Conservation (phyloP, 2,113 vertebrate genomes). For the Butorides virescens region DNA sequence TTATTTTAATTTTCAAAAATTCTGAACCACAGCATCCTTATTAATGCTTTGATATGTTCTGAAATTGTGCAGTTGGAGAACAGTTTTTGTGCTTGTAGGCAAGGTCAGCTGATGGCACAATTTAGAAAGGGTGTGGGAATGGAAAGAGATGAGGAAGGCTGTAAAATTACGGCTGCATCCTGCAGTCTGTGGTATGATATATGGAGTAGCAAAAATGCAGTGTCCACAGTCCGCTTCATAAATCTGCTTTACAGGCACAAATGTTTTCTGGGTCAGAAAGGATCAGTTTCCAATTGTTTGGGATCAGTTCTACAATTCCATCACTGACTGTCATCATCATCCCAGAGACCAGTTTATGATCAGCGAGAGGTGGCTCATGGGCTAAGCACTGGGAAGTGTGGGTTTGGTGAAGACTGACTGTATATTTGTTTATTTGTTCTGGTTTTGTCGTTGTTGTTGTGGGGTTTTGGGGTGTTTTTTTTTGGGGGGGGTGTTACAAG, state of each 20-base stretch:
- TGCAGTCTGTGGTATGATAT: neutral
- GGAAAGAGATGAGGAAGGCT: neutral
- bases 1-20: neutral
- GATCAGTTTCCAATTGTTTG: neutral
- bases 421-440: accelerated
- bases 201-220: neutral
- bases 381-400: neutral
- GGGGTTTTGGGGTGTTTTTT: neutral
- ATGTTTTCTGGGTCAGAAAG: neutral
- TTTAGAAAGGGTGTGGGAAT: neutral
- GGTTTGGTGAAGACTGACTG: neutral
- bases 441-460: no score
- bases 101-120: neutral
- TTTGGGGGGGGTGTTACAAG: neutral
- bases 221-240: neutral
- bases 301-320: neutral
- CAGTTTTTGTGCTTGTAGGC: neutral
- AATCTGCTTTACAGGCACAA: neutral
- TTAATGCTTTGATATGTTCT: neutral
- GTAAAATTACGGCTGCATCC: neutral
- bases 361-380: accelerated
- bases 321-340: neutral
- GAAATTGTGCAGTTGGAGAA: neutral
- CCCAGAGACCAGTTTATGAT: neutral
- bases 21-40: neutral